phyloP scores from a whole-genome alignment of 2,888 invertebrate species.

The Choreutis nemorana region DNA sequence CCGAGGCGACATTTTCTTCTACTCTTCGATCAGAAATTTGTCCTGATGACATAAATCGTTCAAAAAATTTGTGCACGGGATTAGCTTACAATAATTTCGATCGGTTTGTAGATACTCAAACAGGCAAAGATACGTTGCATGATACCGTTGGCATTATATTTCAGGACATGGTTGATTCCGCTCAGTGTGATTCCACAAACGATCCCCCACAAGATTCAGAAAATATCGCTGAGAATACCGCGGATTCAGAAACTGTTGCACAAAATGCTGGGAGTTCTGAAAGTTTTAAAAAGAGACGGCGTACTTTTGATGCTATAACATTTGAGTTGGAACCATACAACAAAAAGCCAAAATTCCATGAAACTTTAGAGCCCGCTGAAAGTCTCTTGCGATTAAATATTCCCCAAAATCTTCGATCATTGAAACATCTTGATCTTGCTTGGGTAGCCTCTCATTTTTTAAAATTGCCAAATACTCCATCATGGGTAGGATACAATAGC shows the following conservation, averaged over 20 bases:
- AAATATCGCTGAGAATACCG: slow-evolving; percentile 1
- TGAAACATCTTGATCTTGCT: slow-evolving; percentile 9
- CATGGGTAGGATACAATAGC: slow-evolving; percentile 22
- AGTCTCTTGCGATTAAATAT: slow-evolving; percentile 8
- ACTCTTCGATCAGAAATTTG: slow-evolving; percentile 11
- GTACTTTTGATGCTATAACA: slow-evolving; percentile 1
- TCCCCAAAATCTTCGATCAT: slow-evolving; percentile 11
- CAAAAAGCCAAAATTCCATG: slow-evolving; percentile 1
- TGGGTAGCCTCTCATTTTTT: slow-evolving; percentile 12
- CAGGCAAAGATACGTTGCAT: slow-evolving; percentile 29
- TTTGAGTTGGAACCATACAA: slow-evolving; percentile 1
- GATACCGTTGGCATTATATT: slow-evolving; percentile 1
- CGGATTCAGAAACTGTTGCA: slow-evolving; percentile 1
- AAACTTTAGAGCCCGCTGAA: slow-evolving; percentile 1
- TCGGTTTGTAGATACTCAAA: not conserved
- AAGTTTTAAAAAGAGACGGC: slow-evolving; percentile 1
- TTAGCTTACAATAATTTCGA: slow-evolving; percentile 13
- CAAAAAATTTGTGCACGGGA: slow-evolving; percentile 15
- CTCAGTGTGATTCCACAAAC: slow-evolving; percentile 1
- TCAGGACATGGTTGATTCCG: not conserved
- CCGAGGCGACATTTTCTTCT: slow-evolving; percentile 17
- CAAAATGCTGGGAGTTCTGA: slow-evolving; percentile 1
- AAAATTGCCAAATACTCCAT: slow-evolving; percentile 11
- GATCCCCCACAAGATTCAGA: slow-evolving; percentile 1
- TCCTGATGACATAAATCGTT: slow-evolving; percentile 18